phyloP scores from a whole-genome alignment of 2,797 vertebrate genomes.

The Astyanax mexicanus region DNA sequence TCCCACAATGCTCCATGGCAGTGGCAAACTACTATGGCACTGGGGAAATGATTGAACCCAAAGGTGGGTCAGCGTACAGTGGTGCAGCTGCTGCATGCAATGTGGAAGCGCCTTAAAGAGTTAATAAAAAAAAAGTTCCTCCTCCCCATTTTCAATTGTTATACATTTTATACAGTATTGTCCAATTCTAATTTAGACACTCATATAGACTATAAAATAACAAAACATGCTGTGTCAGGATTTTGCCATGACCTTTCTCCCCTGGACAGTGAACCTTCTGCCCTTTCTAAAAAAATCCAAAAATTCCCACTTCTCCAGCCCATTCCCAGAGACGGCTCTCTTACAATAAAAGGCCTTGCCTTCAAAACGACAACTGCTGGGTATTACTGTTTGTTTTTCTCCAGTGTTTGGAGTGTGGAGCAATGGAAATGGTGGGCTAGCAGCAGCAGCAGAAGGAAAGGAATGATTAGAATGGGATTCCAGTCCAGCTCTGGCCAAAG shows the following conservation, averaged over 20 bases:
- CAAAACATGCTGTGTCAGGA: background rate
- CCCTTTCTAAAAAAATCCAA: slow-evolving; percentile 11
- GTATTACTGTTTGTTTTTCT: slow-evolving; percentile 23
- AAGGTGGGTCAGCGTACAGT: no score
- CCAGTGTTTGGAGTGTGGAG: slow-evolving; percentile 1
- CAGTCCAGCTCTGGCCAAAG: slow-evolving; percentile 35
- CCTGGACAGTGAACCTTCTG: slow-evolving; percentile 20
- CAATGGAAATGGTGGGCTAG: slow-evolving; percentile 2
- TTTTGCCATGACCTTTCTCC: background rate
- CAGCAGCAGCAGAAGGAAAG: slow-evolving; percentile 28
- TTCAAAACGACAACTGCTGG: background rate
- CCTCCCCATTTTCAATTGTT: no score
- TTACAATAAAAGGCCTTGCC: slow-evolving; percentile 17
- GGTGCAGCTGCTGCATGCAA: no score
- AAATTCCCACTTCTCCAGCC: background rate
- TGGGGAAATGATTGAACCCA: no score
- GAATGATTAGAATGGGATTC: slow-evolving; percentile 44
- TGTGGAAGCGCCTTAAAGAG: no score
- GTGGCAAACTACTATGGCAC: no score
- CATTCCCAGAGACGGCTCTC: slow-evolving; percentile 35
- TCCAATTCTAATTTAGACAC: no score
- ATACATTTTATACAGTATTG: no score
- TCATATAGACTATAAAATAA: background rate
- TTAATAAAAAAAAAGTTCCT: no score
- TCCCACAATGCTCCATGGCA: no score